Evolutionary conservation across 2,888 invertebrate species (phyloP), one percentile per base, ranked within the genome.

Genomic region (Drosophila maculinotata): DNA sequence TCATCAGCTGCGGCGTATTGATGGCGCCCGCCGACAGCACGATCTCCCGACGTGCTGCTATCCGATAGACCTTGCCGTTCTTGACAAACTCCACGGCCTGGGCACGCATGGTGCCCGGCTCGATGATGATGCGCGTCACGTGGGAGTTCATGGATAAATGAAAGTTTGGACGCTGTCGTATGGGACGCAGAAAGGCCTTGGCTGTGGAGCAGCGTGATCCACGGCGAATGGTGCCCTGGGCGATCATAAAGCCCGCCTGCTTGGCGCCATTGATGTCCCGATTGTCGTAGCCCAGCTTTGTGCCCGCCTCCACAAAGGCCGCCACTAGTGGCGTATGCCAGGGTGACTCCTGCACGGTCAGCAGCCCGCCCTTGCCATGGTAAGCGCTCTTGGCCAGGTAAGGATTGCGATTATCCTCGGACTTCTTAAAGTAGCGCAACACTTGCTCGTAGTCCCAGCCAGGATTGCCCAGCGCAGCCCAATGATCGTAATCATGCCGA

Each of bases 1-100:
- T 97, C 64, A 99, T 92, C 49, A 99, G 92, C 89, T 98, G 98
- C 0, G 98, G 97, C 9, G 96, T 95, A 89, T 98, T 98, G 25
- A 99, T 96, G 0, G 98, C 94, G 0, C 98, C 98, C 0, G 97
- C 97, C 9, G 97, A 95, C 33, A 98, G 89, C 44, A 98, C 96
- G 0, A 98, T 94, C 91, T 97, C 97, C 81, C 96, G 96, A 51
- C 94, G 93, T 0, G 97, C 97, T 62, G 94, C 92, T 0, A 95
- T 95, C 0, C 94, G 92, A 83, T 95, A 94, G 57, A 93, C 94
- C 30, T 93, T 92, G 2, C 96, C 97, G 73, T 95, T 93, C 71
- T 96, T 94, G 1, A 95, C 91, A 86, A 96, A 97, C 89, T 97
- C 96, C 0, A 97, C 96, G 0, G 96, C 96, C 56, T 94, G 94